Percentiles rank a stretch among this genome's conserved stretches.
Evolutionary conservation across 2,797 vertebrate species (phyloP).

Genomic region (Cheirogaleus major): DNA sequence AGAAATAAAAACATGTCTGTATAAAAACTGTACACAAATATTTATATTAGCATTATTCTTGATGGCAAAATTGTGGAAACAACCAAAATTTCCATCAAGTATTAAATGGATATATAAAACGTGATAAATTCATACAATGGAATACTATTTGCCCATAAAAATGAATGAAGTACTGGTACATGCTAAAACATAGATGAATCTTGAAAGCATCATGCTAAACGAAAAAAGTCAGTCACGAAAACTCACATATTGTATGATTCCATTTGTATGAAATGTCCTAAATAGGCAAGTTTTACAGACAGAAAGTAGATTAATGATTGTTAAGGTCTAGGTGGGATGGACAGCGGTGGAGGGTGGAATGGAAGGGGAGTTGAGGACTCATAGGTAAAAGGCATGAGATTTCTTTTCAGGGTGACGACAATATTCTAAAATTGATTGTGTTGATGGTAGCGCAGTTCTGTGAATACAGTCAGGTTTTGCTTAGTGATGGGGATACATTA

Average conservation of each 20-base stretch:
- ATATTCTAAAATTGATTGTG: neutral
- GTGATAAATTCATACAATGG: neutral
- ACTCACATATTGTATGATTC: neutral
- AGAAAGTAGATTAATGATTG: neutral
- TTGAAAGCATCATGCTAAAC: neutral
- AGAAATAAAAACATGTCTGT: neutral
- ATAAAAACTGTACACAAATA: neutral
- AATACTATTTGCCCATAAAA: neutral
- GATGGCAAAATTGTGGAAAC: neutral
- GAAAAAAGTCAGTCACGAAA: neutral
- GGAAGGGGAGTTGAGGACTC: neutral
- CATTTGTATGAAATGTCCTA: neutral
- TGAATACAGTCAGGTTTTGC: neutral
- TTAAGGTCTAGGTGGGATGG: neutral
- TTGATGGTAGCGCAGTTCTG: neutral
- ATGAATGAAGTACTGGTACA: neutral
- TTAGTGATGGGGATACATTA: neutral
- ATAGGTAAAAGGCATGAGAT: neutral
- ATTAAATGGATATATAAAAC: neutral
- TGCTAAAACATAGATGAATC: neutral
- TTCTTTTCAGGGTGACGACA: neutral
- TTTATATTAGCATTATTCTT: neutral
- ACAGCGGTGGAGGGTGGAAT: accelerated
- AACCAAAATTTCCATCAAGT: neutral
- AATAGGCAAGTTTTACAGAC: neutral